Evolutionary conservation across 2,797 vertebrate genomes (phyloP).

Genomic region (Echiichthys vipera): DNA sequence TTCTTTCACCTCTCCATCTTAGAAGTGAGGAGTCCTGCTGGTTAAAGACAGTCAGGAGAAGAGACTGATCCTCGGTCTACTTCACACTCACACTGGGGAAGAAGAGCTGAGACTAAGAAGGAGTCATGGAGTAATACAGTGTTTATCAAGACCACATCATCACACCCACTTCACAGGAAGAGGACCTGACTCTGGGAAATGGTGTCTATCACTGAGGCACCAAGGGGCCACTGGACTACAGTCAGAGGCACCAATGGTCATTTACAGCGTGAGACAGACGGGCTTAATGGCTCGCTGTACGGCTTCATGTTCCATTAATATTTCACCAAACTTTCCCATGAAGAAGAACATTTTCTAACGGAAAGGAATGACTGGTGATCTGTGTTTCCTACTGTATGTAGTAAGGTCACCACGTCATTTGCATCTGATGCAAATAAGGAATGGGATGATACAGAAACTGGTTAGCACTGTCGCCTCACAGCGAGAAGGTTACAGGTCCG

Average conservation of each 20-base stretch:
- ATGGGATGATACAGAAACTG: no score
- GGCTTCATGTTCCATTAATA: slow-evolving; percentile 33
- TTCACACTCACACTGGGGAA: not conserved
- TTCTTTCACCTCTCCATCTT: not conserved
- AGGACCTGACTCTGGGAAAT: slow-evolving; percentile 3
- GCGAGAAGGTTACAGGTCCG: no score
- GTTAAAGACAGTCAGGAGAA: not conserved
- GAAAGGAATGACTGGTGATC: not conserved
- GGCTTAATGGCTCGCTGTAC: slow-evolving; percentile 3
- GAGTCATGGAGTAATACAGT: slow-evolving; percentile 1
- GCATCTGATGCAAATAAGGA: no score
- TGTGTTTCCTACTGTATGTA: not conserved
- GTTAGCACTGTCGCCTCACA: no score
- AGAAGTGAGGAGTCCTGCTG: not conserved
- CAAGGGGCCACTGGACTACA: slow-evolving; percentile 15
- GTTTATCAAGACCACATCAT: not conserved
- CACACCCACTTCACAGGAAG: not conserved
- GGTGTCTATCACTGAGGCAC: slow-evolving; percentile 7
- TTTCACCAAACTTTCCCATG: slow-evolving; percentile 9
- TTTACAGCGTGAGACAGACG: slow-evolving; percentile 7
- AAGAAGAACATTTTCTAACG: not conserved
- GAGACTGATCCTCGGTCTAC: slow-evolving; percentile 10
- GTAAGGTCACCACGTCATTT: no score
- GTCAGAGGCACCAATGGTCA: slow-evolving; percentile 18
- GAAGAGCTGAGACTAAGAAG: not conserved